These are phyloP conservation scores for Leptodirus hochenwartii DNA, from an alignment of 2,888 invertebrate genomes.

Conservation along the genomic window DNA sequence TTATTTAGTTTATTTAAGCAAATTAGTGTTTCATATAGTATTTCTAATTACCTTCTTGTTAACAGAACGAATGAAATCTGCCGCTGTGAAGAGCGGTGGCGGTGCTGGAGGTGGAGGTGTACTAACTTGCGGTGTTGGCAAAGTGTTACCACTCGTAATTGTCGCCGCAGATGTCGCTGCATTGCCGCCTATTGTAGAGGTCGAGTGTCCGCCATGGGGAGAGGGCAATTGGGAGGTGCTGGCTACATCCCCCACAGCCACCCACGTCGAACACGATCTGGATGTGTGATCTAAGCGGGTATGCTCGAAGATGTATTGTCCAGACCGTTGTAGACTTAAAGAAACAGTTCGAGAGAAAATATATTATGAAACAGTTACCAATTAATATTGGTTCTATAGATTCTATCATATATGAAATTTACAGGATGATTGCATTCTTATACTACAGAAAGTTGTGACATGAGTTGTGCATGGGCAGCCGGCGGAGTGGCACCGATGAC, in stretches of 20 bases:
- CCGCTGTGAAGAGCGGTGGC: conserved; percentile 39
- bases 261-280: conserved; percentile 74
- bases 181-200: conserved; percentile 13
- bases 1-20: no score
- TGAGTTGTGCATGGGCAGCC: no score
- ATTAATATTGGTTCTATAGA: no score
- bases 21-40: no score
- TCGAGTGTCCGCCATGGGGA: conserved; percentile 46
- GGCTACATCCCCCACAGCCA: conserved; percentile 59
- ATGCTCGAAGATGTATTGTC: conserved; percentile 34
- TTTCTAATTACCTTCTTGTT: conserved; percentile 53
- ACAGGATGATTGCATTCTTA: no score
- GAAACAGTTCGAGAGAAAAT: no score
- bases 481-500: no score
- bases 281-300: conserved; percentile 35
- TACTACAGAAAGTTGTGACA: no score
- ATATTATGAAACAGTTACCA: no score
- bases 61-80: conserved; percentile 52
- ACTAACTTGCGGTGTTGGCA: no score
- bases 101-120: conserved; percentile 23
- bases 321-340: conserved; percentile 31
- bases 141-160: conserved; percentile 1
- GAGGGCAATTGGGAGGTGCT: conserved; percentile 68
- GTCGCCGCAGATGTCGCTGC: conserved; percentile 1
- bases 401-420: no score